Percentiles rank a stretch among this genome's conserved stretches.
phyloP scores from a whole-genome alignment of 2,888 invertebrate species.

The Xestia rhomboidea region DNA sequence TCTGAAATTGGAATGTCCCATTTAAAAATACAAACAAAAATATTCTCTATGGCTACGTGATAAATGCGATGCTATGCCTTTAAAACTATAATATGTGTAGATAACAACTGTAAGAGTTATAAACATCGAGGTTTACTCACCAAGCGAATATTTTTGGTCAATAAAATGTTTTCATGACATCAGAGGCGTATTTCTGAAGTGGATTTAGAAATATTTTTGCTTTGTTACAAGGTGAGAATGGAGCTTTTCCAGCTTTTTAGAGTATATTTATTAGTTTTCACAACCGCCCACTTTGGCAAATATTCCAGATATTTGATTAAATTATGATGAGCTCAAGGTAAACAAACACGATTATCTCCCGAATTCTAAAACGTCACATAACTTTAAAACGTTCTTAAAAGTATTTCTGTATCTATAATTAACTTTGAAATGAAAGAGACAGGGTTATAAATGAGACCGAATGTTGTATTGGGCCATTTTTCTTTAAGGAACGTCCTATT shows the following conservation, averaged over 20 bases:
- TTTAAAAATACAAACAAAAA: constrained; percentile 32
- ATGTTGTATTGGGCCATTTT: not conserved
- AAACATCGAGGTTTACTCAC: constrained; percentile 10
- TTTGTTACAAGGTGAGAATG: constrained; percentile 19
- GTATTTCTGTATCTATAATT: constrained; percentile 9
- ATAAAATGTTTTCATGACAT: constrained; percentile 5
- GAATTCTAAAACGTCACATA: constrained; percentile 30
- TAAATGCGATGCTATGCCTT: constrained; percentile 59
- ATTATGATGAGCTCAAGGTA: not conserved
- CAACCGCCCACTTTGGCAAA: constrained; percentile 10
- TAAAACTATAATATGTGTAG: constrained; percentile 29
- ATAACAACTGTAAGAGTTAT: constrained; percentile 33
- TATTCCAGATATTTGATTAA: constrained; percentile 18
- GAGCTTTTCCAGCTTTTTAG: not conserved
- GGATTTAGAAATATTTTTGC: constrained; percentile 8
- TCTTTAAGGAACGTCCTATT: not conserved
- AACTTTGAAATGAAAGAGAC: not conserved
- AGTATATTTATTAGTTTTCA: constrained; percentile 9
- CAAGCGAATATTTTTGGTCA: not conserved
- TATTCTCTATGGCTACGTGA: constrained; percentile 28
- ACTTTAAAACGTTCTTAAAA: constrained; percentile 5
- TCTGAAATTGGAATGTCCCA: constrained; percentile 57
- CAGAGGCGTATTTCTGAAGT: constrained; percentile 10
- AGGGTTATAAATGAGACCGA: not conserved
- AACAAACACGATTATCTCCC: constrained; percentile 23